Base-by-base conservation (phyloP, 1,140 invertebrate genomes). In the Spodoptera frugiperda region DNA sequence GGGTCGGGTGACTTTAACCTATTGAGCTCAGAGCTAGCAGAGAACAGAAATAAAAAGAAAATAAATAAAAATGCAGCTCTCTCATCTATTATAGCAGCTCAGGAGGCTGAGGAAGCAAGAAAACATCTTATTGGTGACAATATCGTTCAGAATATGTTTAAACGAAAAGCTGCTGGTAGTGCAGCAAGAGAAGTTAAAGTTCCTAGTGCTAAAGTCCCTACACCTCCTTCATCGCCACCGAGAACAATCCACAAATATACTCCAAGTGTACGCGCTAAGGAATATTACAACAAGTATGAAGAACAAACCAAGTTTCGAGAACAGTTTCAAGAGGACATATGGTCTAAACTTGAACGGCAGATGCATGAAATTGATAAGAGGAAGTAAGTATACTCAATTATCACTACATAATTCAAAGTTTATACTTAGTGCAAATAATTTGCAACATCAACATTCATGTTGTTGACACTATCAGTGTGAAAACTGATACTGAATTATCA, bases 311-410 rank as follows among this genome's bases (percentile, higher is more conserved):
- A 83, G 55, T 11, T 79, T 0, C 74, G 81, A 39, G 70, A 81
- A 4, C 44, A 49, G 10, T 17, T 78, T 2, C 57, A 82, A 25
- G 79, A 89, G 11, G 79, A 83, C 15, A 79, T 91, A 21, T 91
- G 89, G 89, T 51, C 49, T 1, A 77, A 21, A 57, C 84, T 76
- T 0, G 82, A 89, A 72, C 77, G 68, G 17, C 39, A 82, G 33
- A 87, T 90, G 87, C 84, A 82, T 25, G 85, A 90, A 51, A 78
- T 87, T 39, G 87, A 89, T 53, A 55, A 17, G 0, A 83, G 78
- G 70, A 86, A 73, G 87, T 88, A 81, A 71, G 63, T 73, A 21
- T 44, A 39, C 5, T 30, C 5, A 30, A 5, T 30, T 5, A 3
- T 30, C 5, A 30, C 33, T 25, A 25, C 3, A 25, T 25, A 25